A percentile compares a stretch with the other conserved stretches of the same genome.
These are phyloP conservation scores for Muraenolepis orangiensis DNA, from an alignment of 2,797 vertebrate species.

Conservation along the genomic window DNA sequence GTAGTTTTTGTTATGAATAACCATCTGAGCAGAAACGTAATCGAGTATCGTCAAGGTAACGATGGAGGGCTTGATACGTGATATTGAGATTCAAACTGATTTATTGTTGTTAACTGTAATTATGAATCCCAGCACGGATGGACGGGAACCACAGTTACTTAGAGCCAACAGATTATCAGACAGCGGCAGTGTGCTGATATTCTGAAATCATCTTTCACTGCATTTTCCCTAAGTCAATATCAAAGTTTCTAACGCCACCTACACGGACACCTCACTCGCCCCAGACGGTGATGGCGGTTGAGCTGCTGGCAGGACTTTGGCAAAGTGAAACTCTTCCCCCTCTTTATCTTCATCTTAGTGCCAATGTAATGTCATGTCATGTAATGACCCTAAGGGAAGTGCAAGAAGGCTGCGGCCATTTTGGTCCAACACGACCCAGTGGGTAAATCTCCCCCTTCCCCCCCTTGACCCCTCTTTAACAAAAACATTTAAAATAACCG, in stretches of 20 bases:
- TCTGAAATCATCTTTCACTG: not conserved
- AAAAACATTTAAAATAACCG: not conserved
- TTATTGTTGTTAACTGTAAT: not conserved
- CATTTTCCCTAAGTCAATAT: not conserved
- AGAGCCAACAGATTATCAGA: not conserved
- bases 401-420: too few relatives aligned
- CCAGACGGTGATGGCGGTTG: too few relatives aligned
- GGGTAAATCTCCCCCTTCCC: too few relatives aligned
- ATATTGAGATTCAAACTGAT: not conserved
- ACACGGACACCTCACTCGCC: too few relatives aligned
- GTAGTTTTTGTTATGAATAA: not conserved
- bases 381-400: too few relatives aligned
- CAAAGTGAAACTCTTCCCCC: too few relatives aligned
- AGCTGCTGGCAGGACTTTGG: too few relatives aligned
- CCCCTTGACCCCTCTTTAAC: too few relatives aligned
- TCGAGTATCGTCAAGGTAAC: not conserved
- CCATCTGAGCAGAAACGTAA: not conserved
- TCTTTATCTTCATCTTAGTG: too few relatives aligned
- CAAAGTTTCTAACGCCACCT: not conserved
- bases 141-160: not conserved
- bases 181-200: not conserved
- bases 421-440: too few relatives aligned
- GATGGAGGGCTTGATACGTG: not conserved
- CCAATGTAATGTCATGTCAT: too few relatives aligned
- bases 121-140: not conserved